Evolutionary conservation across 2,113 vertebrate species (phyloP), one percentile per base, ranked within the genome.

Genomic region (Burhinus bistriatus): DNA sequence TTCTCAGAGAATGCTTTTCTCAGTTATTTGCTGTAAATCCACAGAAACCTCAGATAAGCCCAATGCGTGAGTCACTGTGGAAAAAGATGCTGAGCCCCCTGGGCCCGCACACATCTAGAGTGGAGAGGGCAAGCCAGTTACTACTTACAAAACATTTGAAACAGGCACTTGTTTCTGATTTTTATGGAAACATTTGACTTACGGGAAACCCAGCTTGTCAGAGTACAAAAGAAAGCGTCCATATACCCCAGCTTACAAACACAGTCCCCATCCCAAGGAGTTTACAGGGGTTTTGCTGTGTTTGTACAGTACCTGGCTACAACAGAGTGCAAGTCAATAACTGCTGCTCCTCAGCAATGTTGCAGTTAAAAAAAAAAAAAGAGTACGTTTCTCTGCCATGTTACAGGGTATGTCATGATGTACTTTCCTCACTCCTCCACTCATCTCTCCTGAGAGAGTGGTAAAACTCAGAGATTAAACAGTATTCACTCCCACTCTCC

Each of bases 391-490:
- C 55, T 72, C 47, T 91, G 58, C 58, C 15, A 54, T 42, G 66
- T 95, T 86, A 82, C 52, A 77, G 58, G 81, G 27, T 71, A 78
- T 59, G 72, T 84, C 92, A 83, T 42, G 40, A 72, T 75, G 90
- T 90, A 90, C 92, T 93, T 86, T 75, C 58, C 59, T 94, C 38
- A 73, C 83, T 93, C 87, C 87, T 93, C 90, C 83, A 89, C 83
- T 89, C 70, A 42, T 27, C 10, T 80, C 82, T 94, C 76, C 64
- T 16, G 45, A 81, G 81, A 88, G 61, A 75, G 49, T 36, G 55
- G 83, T 86, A 90, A 83, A 94, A 66, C 66, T 76, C 47, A 3
- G 47, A 59, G 87, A 88, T 95, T 90, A 94, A 83, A 42, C 11
- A 58, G 58, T 36, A 73, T 59, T 95, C 83, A 51, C 85, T 91